These are phyloP conservation scores for Lerema accius DNA, from an alignment of 1,140 invertebrate species.

Conservation along the genomic window DNA sequence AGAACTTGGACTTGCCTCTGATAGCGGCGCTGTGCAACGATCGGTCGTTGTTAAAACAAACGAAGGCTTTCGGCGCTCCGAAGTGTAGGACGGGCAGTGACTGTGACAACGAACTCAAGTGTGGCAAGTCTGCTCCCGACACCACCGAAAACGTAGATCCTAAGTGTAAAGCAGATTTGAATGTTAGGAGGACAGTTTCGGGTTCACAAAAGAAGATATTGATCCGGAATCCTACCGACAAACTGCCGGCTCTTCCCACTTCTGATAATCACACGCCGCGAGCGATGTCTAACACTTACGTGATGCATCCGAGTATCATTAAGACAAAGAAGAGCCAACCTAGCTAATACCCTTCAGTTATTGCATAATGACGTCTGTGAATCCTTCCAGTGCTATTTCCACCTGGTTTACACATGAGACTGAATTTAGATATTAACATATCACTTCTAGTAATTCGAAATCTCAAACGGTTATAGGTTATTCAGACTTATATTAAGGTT, in stretches of 20 bases:
- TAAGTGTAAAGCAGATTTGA: conserved; percentile 71
- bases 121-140: conserved; percentile 64
- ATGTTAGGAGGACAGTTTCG: conserved; percentile 53
- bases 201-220: conserved; percentile 70
- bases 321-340: conserved; percentile 74
- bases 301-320: conserved; percentile 72
- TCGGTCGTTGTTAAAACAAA: conserved; percentile 91
- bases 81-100: conserved; percentile 83
- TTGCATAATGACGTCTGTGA: conserved; percentile 55
- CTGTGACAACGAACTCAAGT: conserved; percentile 75
- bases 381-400: conserved; percentile 78
- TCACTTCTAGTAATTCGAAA: conserved; percentile 21
- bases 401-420: conserved; percentile 59
- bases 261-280: conserved; percentile 70
- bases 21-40: conserved; percentile 96
- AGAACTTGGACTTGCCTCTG: conserved; percentile 92
- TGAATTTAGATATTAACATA: conserved; percentile 49
- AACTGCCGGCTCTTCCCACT: conserved; percentile 72
- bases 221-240: conserved; percentile 73
- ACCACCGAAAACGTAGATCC: conserved; percentile 74
- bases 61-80: conserved; percentile 90
- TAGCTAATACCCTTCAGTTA: conserved; percentile 59
- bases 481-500: not conserved
- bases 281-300: conserved; percentile 77
- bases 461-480: conserved; percentile 11